A percentile compares a stretch with the other conserved stretches of the same genome.
Evolutionary conservation across 23 tunicate genomes (phyloP).

Genomic region (Oikopleura dioica): DNA sequence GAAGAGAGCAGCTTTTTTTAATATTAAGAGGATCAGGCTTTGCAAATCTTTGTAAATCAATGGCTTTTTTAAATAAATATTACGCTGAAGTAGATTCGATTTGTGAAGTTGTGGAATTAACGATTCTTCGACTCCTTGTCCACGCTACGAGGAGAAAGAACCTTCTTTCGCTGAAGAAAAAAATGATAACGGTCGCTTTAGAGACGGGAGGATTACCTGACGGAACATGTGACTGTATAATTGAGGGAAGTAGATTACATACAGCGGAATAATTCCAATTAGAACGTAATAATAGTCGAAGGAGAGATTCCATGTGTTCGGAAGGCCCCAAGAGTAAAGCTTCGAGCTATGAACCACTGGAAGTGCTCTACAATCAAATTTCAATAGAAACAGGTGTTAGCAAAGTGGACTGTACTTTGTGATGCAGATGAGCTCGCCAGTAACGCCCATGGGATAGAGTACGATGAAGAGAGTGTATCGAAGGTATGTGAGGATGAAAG

Average conservation of each 20-base stretch:
- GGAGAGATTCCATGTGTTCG: neutral
- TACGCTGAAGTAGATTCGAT: neutral
- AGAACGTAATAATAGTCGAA: neutral
- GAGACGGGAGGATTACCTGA: neutral
- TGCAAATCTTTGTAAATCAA: too few species aligned
- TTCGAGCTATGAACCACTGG: neutral
- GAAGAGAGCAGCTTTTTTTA: too few species aligned
- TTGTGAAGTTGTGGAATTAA: too few species aligned
- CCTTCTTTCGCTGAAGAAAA: too few species aligned
- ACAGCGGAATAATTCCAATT: neutral
- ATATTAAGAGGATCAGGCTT: too few species aligned
- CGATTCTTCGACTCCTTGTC: too few species aligned
- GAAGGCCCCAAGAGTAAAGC: neutral
- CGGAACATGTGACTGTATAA: neutral
- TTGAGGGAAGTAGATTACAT: neutral
- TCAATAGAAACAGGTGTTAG: neutral
- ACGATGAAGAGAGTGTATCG: constrained; percentile 8
- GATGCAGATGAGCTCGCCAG: neutral
- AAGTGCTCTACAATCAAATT: neutral
- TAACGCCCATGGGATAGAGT: neutral
- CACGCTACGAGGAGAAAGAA: too few species aligned
- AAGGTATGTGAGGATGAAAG: neutral
- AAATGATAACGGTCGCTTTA: too few species aligned
- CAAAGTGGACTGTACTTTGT: neutral
- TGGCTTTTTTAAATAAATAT: neutral